Evolutionary conservation across 2,797 vertebrate species (phyloP), one percentile per base, ranked within the genome.

Genomic region (Anguilla megastoma): DNA sequence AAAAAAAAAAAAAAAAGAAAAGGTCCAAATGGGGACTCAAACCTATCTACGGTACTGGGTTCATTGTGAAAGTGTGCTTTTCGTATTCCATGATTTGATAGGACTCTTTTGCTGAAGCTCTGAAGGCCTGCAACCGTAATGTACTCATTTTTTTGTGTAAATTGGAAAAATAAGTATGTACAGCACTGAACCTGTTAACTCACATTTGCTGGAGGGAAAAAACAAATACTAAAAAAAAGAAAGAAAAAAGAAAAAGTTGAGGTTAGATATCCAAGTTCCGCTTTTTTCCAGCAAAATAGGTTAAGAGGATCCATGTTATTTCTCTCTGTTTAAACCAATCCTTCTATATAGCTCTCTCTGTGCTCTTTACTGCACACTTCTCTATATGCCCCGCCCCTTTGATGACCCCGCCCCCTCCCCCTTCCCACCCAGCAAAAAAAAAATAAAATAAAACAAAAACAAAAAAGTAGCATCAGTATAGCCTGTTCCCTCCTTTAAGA

Each of bases 101-200:
- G 74, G 45, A 87, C 86, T 88, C 90, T 63, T 87, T 90, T 87
- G 82, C 87, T 91, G 52, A 88, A 89, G 86, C 63, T 82, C 88
- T 84, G 89, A 86, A 90, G 89, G 89, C 87, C 66, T 60, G 45
- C 82, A 86, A 80, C 84, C 85, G 84, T 87, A 88, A 52, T 89
- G 89, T 80, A 80, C 92, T 88, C 92, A 87, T n/a, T 90, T 82
- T 21, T 18, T 91, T 84, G 86, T 92, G 91, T 93, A 79, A 41
- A 94, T 92, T 94, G 92, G 90, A 93, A 95, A 94, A 95, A 96
- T 89, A 95, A 95, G 92, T 96, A 95, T 95, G 92, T 95, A 96
- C 96, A 96, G 95, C 94, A 90, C 91, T 92, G 94, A 91, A 89
- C 90, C 90, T 87, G 10, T 88, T 83, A 88, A 91, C 85, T 87